These are phyloP conservation scores for Grantiella picta DNA, from an alignment of 2,113 vertebrate species.

Conservation along the genomic window DNA sequence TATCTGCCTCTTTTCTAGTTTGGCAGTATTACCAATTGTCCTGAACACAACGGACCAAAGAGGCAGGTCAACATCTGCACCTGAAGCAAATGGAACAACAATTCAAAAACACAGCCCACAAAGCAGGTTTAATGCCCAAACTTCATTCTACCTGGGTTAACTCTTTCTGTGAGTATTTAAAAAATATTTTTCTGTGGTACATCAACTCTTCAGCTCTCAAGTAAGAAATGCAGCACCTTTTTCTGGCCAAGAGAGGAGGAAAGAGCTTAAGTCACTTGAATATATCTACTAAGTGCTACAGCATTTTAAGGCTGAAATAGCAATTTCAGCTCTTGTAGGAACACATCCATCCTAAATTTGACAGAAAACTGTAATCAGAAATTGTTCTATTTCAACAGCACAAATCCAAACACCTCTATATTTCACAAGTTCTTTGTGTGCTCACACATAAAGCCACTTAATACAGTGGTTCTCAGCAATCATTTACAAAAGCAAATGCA, in stretches of 20 bases:
- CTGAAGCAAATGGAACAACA: background rate
- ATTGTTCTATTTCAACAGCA: background rate
- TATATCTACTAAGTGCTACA: background rate
- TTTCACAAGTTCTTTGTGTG: conserved; percentile 9
- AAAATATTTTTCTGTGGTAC: background rate
- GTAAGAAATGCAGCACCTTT: background rate
- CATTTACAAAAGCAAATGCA: conserved; percentile 52
- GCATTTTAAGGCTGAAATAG: background rate
- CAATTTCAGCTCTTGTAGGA: conserved; percentile 15
- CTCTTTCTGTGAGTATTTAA: background rate
- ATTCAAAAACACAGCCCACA: background rate
- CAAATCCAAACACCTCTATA: background rate
- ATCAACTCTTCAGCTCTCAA: background rate
- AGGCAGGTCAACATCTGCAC: background rate
- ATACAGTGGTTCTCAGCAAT: conserved; percentile 32
- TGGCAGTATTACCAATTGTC: background rate
- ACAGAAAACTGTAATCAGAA: conserved; percentile 5
- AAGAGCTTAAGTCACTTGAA: background rate
- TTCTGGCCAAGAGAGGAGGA: background rate
- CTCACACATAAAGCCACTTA: background rate
- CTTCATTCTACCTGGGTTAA: background rate
- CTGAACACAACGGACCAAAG: background rate
- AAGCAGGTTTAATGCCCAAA: background rate
- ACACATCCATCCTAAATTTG: background rate
- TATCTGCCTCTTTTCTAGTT: background rate